Evolutionary conservation across 92 coral and sea anemone species (phyloP), one percentile per base, ranked within the genome.

Genomic region (Siderastrea siderea): DNA sequence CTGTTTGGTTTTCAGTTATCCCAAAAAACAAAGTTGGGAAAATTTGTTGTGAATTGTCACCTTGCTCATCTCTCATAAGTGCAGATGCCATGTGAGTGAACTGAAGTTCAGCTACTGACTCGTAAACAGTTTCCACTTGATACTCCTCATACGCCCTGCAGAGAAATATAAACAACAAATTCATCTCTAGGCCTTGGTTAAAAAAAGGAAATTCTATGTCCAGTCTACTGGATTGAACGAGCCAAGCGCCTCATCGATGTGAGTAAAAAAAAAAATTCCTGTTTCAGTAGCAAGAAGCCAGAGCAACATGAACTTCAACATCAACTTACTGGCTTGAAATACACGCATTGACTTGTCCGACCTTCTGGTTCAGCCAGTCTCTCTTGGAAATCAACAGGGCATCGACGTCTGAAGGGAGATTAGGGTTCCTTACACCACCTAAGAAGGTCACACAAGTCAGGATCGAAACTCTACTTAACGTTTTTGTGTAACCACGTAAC

Each of bases 371-470:
- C 49, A 95, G 79, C 98, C 98, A 95, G n/a, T 84, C 92, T 67
- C 84, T 84, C 75, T 93, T 91, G 55, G 98, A 84, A 74, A 92
- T 91, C 64, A 95, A 54, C 79, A 79, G 69, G 11, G 86, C 95
- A 78, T 95, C 98, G 26, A 95, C 68, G 50, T 95, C 96, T 58
- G 93, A 93, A 1, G 98, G 98, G 12, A 95, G 78, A 60, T 86
- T 80, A 12, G 96, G 92, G 73, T 95, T 91, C 46, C 92, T 92
- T 6, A 85, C 85, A 50, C 90, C 74, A 38, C 89, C 98, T 95
- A 8, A 59, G 63, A 55, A 47, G 14, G 43, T 12, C 15, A 53
- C 2, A 54, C 43, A 63, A 9, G 14, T 78, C 58, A 78, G 51
- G 11, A 8, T 79, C 49, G 3, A 15, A 60, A 8, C 51, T 45